A percentile compares a stretch with the other conserved stretches of the same genome.
These are phyloP conservation scores for Phaenicophaeus curvirostris DNA, from an alignment of 2,797 vertebrate species.

Conservation along the genomic window DNA sequence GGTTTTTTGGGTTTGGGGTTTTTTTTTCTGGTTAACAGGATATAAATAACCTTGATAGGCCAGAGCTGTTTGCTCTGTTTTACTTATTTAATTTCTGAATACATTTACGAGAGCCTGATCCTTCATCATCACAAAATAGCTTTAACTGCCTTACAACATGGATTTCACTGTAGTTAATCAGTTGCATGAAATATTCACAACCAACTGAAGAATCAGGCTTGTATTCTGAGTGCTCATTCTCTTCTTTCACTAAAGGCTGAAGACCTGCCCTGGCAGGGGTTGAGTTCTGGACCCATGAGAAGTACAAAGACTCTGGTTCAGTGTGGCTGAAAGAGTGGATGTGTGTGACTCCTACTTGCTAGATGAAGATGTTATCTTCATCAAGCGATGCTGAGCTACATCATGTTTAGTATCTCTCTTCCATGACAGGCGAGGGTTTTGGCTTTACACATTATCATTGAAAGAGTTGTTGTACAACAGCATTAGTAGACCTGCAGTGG, in stretches of 20 bases:
- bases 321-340: not conserved
- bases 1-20: not conserved
- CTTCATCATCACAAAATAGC: not conserved
- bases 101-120: not conserved
- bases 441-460: not conserved
- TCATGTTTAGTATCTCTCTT: not conserved
- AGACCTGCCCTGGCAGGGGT: not conserved
- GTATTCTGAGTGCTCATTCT: not conserved
- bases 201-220: not conserved
- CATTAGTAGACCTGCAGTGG: not conserved
- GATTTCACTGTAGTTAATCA: not conserved
- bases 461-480: not conserved
- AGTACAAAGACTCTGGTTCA: not conserved
- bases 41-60: conserved; percentile 32
- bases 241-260: not conserved
- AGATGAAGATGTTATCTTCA: not conserved
- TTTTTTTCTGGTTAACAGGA: not conserved
- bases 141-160: not conserved
- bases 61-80: conserved; percentile 11
- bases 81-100: conserved; percentile 17
- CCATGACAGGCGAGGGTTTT: not conserved
- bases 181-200: not conserved
- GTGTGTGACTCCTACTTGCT: not conserved
- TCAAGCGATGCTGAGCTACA: not conserved
- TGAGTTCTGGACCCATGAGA: not conserved